Evolutionary conservation across 2,113 vertebrate genomes (phyloP), one percentile per base, ranked within the genome.

Genomic region (Chaetodon trifascialis): DNA sequence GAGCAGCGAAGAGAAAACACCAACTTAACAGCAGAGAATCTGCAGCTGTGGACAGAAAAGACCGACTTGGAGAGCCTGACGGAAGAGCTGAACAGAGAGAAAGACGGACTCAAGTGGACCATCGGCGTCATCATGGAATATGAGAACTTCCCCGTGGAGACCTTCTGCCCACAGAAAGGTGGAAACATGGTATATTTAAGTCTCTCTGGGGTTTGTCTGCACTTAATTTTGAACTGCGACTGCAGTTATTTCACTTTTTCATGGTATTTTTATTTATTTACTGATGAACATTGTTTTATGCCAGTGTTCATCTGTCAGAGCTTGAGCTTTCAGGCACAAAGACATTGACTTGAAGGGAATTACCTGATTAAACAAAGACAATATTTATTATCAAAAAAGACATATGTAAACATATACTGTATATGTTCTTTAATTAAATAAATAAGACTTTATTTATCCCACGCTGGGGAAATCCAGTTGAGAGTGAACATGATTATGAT

Each of bases 51-150:
- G 5, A 23, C 38, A 6, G 70, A 83, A 74, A 76, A 15, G 34
- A 12, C 3, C 0, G 21, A 64, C 3, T 64, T 87, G 6, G 10
- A 67, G 78, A 73, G 36, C 2, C 38, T 0, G 40, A 62, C 46
- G 0, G 8, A 59, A 1, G 68, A 86, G 25, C 86, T 90, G 77
- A 73, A 7, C 76, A 67, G 72, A 73, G 75, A 73, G 23, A 78
- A 7, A 11, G 81, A 90, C 19, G 7, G 11, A 17, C 85, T 93
- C 68, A 88, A 80, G 81, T 89, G 90, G 89, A 92, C 90, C 58
- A 4, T 92, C 0, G 40, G 46, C 0, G 69, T 64, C 51, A 88
- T 91, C 56, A 10, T 91, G 44, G 19, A 64, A 7, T 56, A 77
- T 2, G 2, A 75, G 0, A 8, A 0, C 7, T 92, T 93, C 4